Percentiles rank a stretch among this genome's conserved stretches.
These are phyloP conservation scores for Fregata magnificens DNA, from an alignment of 2,113 vertebrate genomes.

Conservation along the genomic window DNA sequence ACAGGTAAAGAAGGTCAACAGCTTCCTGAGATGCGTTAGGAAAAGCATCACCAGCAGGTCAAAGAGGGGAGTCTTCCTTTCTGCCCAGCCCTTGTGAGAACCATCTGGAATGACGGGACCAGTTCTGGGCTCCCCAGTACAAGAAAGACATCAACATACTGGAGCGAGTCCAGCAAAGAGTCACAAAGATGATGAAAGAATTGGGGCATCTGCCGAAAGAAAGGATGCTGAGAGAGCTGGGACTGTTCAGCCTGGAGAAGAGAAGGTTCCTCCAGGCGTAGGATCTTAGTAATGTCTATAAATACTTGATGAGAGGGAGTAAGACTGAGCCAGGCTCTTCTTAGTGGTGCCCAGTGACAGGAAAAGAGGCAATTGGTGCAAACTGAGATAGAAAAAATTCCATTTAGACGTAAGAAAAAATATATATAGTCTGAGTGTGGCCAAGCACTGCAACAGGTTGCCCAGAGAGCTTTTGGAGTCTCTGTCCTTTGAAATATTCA, in stretches of 20 bases:
- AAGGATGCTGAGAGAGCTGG: background rate
- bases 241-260: background rate
- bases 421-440: background rate
- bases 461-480: background rate
- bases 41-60: background rate
- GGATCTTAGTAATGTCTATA: background rate
- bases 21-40: background rate
- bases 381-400: background rate
- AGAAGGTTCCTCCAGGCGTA: accelerated
- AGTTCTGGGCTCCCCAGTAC: background rate
- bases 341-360: background rate
- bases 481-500: background rate
- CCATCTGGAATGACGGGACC: background rate
- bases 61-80: background rate
- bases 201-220: background rate
- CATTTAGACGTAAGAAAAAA: background rate
- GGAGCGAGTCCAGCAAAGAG: background rate
- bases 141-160: background rate
- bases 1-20: background rate
- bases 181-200: background rate
- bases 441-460: background rate
- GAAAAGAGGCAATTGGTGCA: background rate
- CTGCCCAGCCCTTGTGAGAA: background rate
- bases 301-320: background rate
- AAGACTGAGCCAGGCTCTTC: background rate